These are phyloP conservation scores for Euura saliciscinereae DNA, from an alignment of 1,140 invertebrate genomes.

Conservation along the genomic window DNA sequence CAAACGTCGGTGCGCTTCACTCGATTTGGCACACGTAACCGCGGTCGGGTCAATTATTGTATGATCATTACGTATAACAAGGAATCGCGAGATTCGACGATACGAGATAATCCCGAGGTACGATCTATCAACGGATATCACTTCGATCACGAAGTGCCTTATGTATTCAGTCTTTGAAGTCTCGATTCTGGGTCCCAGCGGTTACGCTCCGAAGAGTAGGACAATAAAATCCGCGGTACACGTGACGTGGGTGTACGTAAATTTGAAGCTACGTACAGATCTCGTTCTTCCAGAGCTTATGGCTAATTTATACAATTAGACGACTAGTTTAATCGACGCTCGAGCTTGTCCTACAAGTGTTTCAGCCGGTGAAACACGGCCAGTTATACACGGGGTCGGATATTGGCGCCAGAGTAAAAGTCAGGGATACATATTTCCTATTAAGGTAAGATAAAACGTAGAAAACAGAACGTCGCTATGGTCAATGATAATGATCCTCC, in stretches of 20 bases:
- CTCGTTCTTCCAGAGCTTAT: background rate
- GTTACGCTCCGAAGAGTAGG: no score
- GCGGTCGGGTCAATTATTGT: background rate
- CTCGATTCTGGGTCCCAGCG: background rate
- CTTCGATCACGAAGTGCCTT: no score
- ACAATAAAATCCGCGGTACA: background rate
- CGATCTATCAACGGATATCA: background rate
- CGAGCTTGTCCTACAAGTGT: background rate
- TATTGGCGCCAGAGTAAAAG: background rate
- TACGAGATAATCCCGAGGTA: no score
- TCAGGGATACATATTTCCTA: background rate
- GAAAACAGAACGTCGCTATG: no score
- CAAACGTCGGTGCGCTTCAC: no score
- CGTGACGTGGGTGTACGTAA: background rate
- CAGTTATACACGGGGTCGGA: background rate
- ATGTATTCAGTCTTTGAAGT: background rate
- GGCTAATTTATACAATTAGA: conserved; percentile 7
- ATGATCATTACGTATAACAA: no score
- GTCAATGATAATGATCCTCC: no score
- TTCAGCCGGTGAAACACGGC: conserved; percentile 3
- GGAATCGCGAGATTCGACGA: no score
- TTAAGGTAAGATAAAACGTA: no score
- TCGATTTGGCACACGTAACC: background rate
- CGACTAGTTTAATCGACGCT: conserved; percentile 4
- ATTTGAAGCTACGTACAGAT: background rate